Conservation (phyloP, 2,888 invertebrate species). For the Scaptomyza parva region DNA sequence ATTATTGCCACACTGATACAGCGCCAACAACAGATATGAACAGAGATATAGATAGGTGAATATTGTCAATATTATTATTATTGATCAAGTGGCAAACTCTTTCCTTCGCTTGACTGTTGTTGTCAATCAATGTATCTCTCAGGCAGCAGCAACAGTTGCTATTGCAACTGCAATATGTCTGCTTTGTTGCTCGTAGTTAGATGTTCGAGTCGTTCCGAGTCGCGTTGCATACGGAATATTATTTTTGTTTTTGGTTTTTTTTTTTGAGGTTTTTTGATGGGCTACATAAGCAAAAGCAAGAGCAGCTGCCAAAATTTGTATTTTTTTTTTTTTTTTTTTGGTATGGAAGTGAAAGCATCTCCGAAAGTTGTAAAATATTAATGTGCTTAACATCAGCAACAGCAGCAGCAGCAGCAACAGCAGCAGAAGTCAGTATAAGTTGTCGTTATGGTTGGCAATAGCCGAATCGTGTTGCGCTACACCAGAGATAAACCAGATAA, state of each 20-base stretch:
- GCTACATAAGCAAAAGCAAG: slow-evolving; percentile 35
- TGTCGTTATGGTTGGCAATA: slow-evolving; percentile 17
- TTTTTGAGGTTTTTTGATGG: slow-evolving; percentile 4
- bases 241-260: not conserved
- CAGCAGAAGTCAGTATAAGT: slow-evolving; percentile 5
- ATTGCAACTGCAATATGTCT: slow-evolving; percentile 26
- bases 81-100: slow-evolving; percentile 12
- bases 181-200: slow-evolving; percentile 17
- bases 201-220: slow-evolving; percentile 12
- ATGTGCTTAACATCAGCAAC: slow-evolving; percentile 47
- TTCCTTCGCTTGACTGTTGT: not conserved
- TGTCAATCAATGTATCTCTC: not conserved
- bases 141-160: slow-evolving; percentile 15
- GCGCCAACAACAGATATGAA: slow-evolving; percentile 7
- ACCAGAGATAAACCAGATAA: not conserved
- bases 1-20: slow-evolving; percentile 37
- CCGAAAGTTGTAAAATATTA: slow-evolving; percentile 72
- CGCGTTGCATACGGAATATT: slow-evolving; percentile 37
- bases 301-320: slow-evolving; percentile 43
- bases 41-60: slow-evolving; percentile 3
- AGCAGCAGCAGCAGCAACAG: slow-evolving; percentile 30
- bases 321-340: slow-evolving; percentile 32
- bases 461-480: slow-evolving; percentile 18
- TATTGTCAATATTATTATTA: slow-evolving; percentile 15
- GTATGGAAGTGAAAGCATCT: slow-evolving; percentile 74